Conservation (phyloP, 2,888 invertebrate species). For the Criorhina ranunculi region DNA sequence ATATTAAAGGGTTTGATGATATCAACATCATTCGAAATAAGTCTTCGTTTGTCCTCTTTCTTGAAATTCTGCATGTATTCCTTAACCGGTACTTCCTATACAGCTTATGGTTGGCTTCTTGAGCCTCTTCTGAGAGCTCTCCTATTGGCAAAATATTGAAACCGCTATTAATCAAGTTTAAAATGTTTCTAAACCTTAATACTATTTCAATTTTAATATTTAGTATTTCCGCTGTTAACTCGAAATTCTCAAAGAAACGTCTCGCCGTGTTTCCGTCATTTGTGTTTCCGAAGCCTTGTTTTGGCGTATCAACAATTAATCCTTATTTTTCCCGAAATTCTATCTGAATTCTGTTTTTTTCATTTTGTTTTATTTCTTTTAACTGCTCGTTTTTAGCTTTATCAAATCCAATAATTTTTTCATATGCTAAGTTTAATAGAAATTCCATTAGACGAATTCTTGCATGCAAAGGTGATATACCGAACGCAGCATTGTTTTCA, state of each 20-base stretch:
- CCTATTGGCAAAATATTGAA: slow-evolving; percentile 6
- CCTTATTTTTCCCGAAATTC: neutral
- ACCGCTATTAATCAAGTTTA: slow-evolving; percentile 7
- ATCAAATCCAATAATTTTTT: neutral
- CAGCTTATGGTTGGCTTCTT: slow-evolving; percentile 20
- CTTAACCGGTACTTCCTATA: slow-evolving; percentile 10
- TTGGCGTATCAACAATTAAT: too few relatives aligned
- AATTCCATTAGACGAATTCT: slow-evolving; percentile 3
- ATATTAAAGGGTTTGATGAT: slow-evolving; percentile 8
- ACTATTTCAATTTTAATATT: slow-evolving; percentile 5
- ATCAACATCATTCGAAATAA: slow-evolving; percentile 7
- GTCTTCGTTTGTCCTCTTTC: slow-evolving; percentile 1
- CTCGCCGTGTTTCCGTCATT: neutral
- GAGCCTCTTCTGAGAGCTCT: slow-evolving; percentile 19
- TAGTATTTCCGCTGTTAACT: slow-evolving; percentile 7
- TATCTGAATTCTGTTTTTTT: neutral
- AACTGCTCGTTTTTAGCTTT: neutral
- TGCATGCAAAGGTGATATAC: neutral
- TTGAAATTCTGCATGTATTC: neutral
- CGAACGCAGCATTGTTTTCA: slow-evolving; percentile 6
- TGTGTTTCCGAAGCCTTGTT: neutral
- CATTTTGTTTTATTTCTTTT: neutral
- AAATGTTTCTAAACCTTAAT: slow-evolving; percentile 3
- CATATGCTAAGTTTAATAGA: slow-evolving; percentile 3
- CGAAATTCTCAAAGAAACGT: slow-evolving; percentile 2